These are phyloP conservation scores for Scaptomyza reducta DNA, from an alignment of 2,888 invertebrate genomes.

Conservation along the genomic window DNA sequence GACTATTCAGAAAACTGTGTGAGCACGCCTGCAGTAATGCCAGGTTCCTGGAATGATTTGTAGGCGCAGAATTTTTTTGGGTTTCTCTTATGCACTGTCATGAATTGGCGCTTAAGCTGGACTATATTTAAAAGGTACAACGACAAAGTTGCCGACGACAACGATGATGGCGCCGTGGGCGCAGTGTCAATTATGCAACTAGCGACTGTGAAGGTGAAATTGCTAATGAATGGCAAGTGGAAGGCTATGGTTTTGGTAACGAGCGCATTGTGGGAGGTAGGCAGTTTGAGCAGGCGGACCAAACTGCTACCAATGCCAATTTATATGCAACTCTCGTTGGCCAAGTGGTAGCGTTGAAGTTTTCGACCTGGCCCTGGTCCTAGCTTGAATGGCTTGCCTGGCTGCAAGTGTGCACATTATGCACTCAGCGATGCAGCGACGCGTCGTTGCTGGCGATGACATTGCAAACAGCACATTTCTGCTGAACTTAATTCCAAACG, in stretches of 20 bases:
- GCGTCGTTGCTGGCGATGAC: constrained; percentile 44
- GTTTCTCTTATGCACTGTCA: constrained; percentile 71
- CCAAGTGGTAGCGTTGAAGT: constrained; percentile 60
- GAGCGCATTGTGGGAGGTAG: constrained; percentile 6
- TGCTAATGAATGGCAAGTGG: constrained; percentile 78
- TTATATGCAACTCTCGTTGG: constrained; percentile 67
- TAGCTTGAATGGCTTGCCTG: constrained; percentile 24
- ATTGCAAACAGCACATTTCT: constrained; percentile 67
- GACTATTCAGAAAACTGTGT: constrained; percentile 63
- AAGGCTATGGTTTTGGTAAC: constrained; percentile 22
- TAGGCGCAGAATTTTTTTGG: constrained; percentile 22
- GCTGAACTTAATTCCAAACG: constrained; percentile 30
- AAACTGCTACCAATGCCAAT: constrained; percentile 66
- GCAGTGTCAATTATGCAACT: constrained; percentile 75
- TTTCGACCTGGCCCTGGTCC: constrained; percentile 37
- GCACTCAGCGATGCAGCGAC: constrained; percentile 26
- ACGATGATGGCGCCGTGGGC: constrained; percentile 50
- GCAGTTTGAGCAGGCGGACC: constrained; percentile 1
- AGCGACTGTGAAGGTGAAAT: constrained; percentile 68
- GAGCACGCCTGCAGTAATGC: constrained; percentile 29
- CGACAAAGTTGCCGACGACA: constrained; percentile 32
- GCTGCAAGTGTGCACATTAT: constrained; percentile 71
- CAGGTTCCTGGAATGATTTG: constrained; percentile 24
- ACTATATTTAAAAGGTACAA: constrained; percentile 42
- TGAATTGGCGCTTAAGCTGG: constrained; percentile 57